Evolutionary conservation across 2,888 invertebrate species (phyloP).

Genomic region (Malacosoma neustria): DNA sequence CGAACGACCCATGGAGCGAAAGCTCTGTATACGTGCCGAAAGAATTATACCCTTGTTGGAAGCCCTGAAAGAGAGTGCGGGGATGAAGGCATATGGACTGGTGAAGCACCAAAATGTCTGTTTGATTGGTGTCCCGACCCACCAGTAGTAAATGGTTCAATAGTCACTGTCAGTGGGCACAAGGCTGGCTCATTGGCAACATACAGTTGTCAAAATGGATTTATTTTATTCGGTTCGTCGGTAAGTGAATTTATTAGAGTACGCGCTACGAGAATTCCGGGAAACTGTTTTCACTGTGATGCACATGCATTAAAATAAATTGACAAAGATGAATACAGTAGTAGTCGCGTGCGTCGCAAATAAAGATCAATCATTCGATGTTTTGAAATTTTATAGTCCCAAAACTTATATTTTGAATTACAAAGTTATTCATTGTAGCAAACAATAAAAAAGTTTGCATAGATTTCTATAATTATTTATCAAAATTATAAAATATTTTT

Average conservation of each 20-base stretch:
- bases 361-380: too few species aligned
- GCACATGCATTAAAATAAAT: too few species aligned
- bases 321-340: too few species aligned
- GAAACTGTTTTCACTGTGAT: too few species aligned
- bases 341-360: too few species aligned
- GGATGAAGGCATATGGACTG: conserved; percentile 84
- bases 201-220: conserved; percentile 88
- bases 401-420: too few species aligned
- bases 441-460: too few species aligned
- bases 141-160: conserved; percentile 83
- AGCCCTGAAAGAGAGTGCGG: conserved; percentile 81
- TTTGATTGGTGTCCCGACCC: conserved; percentile 93
- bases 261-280: too few species aligned
- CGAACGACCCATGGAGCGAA: conserved; percentile 87
- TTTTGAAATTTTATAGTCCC: too few species aligned
- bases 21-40: conserved; percentile 85
- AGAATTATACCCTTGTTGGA: conserved; percentile 90
- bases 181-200: conserved; percentile 87
- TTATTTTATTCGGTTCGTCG: conserved; percentile 87
- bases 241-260: conserved; percentile 57
- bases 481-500: too few species aligned
- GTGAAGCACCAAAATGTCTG: conserved; percentile 85
- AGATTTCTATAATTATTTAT: too few species aligned
- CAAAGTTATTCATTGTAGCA: too few species aligned
- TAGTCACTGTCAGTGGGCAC: conserved; percentile 80